These are phyloP conservation scores for Pyrgus malvae DNA, from an alignment of 2,888 invertebrate species.

Conservation along the genomic window DNA sequence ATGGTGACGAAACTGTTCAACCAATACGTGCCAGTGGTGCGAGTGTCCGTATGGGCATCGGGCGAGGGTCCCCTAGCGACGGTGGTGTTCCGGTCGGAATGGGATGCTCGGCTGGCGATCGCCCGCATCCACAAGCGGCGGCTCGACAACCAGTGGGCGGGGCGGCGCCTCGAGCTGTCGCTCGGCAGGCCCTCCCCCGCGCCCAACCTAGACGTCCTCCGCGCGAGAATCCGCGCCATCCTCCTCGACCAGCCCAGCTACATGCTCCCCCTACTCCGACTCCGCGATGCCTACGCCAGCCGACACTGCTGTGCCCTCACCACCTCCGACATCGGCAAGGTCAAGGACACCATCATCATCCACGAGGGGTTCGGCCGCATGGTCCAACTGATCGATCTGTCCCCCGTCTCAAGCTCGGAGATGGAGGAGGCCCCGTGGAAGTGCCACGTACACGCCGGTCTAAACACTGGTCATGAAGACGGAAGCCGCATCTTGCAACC, in stretches of 20 bases:
- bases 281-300: slow-evolving; percentile 91
- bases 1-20: slow-evolving; percentile 68
- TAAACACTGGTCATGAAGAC: slow-evolving; percentile 62
- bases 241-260: slow-evolving; percentile 89
- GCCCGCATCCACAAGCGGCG: slow-evolving; percentile 92
- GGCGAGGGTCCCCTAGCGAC: slow-evolving; percentile 83
- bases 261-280: slow-evolving; percentile 89
- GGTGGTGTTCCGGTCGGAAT: slow-evolving; percentile 86
- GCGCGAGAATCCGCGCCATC: slow-evolving; percentile 87
- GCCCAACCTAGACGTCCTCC: slow-evolving; percentile 83
- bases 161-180: slow-evolving; percentile 89
- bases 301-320: slow-evolving; percentile 89
- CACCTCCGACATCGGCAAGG: slow-evolving; percentile 86
- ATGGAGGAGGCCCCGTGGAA: slow-evolving; percentile 75
- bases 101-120: slow-evolving; percentile 88
- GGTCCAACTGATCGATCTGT: slow-evolving; percentile 65
- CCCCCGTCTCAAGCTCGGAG: slow-evolving; percentile 57
- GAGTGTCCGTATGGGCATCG: slow-evolving; percentile 65
- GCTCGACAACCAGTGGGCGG: slow-evolving; percentile 83
- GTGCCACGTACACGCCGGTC: slow-evolving; percentile 73
- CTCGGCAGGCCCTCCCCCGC: slow-evolving; percentile 83
- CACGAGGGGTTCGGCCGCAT: slow-evolving; percentile 70
- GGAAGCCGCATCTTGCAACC: slow-evolving; percentile 83
- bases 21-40: slow-evolving; percentile 62
- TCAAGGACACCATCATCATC: slow-evolving; percentile 86